Base-by-base conservation (phyloP, 1,140 invertebrate species). In the Medauroidea extradentata region DNA sequence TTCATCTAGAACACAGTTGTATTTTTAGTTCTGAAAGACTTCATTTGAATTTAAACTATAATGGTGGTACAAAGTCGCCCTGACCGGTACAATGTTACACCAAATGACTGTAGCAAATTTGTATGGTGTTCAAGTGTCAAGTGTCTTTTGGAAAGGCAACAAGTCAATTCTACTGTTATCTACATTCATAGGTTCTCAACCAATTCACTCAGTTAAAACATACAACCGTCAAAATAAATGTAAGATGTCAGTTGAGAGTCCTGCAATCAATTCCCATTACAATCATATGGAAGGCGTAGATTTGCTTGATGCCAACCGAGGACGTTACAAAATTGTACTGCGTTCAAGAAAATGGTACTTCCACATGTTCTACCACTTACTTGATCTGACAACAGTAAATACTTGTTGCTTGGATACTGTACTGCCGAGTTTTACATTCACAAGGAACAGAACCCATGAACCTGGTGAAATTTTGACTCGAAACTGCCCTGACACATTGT, bases 231-330 rank as follows among this genome's bases (percentile, higher is more conserved):
- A 46, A 46, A 46, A 19, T 4, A 46, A 46, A 46, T 5, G 4
- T n/a, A 19, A 25, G 9, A 13, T 21, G 13, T 19, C 44, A 7
- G 44, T 46, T 25, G 24, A 70, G 50, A 73, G 73, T 63, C 74
- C 77, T 52, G 29, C 74, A 62, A 70, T 77, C 50, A 69, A 79
- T 18, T 63, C 63, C 41, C 69, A 71, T 52, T 80, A 79, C 64
- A 79, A 58, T 52, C 71, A 77, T 64, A 80, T 79, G 77, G 77
- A 74, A 51, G 74, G 74, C 39, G 76, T 78, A 18, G 72, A 78
- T 61, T 60, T 75, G 53, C 68, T 71, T 59, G 73, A 78, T 63
- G 71, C 63, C 43, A 64, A 76, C 29, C 71, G 78, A 57, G 71
- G 70, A 19, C 65, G 71, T 44, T 76, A 79, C 65, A 63, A 69